phyloP scores from a whole-genome alignment of 2,888 invertebrate species.

The Cyclophora albipunctata region DNA sequence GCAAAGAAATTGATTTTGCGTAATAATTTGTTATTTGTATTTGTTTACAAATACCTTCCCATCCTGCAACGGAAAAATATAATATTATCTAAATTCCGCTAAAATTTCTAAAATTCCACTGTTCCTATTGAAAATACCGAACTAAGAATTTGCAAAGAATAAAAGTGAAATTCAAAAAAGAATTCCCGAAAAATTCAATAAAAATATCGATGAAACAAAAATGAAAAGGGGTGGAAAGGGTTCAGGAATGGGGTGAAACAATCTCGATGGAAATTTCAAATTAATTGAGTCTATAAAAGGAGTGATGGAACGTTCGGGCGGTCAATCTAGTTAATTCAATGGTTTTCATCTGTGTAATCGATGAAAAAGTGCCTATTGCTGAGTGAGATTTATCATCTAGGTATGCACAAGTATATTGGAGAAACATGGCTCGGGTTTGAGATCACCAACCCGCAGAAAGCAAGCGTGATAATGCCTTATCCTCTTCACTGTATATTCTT shows the following conservation, averaged over 20 bases:
- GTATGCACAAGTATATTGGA: too few species aligned
- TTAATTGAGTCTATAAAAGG: constrained; percentile 9
- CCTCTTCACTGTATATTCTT: too few species aligned
- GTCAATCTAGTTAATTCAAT: constrained; percentile 10
- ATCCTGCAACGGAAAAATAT: not conserved
- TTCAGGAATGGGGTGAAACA: constrained; percentile 6
- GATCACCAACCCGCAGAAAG: too few species aligned
- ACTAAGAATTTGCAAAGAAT: not conserved
- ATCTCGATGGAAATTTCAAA: constrained; percentile 12
- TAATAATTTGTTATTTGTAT: too few species aligned
- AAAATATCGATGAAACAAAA: constrained; percentile 1
- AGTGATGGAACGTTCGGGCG: constrained; percentile 11
- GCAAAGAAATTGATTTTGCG: too few species aligned
- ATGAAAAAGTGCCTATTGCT: not conserved
- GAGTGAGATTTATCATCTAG: too few species aligned
- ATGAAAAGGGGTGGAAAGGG: constrained; percentile 3
- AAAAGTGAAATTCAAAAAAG: not conserved
- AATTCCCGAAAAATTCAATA: not conserved
- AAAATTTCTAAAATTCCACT: not conserved
- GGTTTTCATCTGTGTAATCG: constrained; percentile 8
- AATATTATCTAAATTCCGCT: too few species aligned
- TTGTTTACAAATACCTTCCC: not conserved
- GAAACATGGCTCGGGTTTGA: too few species aligned
- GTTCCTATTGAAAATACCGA: not conserved
- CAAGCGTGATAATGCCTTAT: too few species aligned